Conservation (phyloP, 2,888 invertebrate genomes). For the Tuta absoluta region DNA sequence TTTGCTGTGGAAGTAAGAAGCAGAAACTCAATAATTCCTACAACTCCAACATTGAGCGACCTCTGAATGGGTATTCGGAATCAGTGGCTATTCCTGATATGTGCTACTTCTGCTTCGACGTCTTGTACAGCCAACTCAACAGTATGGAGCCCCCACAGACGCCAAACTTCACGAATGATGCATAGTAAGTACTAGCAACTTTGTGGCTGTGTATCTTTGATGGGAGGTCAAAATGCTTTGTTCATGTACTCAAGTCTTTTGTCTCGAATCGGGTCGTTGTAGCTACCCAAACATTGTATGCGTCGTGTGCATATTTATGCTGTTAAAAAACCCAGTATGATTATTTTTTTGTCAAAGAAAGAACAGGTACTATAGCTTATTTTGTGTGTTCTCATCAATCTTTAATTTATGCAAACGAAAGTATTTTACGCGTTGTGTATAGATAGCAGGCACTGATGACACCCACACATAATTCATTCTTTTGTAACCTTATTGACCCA, state of each 20-base stretch:
- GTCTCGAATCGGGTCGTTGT: conserved; percentile 53
- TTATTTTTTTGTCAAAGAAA: not conserved
- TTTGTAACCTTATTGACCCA: not conserved
- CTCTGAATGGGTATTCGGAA: conserved; percentile 77
- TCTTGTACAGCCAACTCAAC: conserved; percentile 96
- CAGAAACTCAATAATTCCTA: conserved; percentile 90
- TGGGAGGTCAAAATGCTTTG: conserved; percentile 41
- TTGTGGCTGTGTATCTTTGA: conserved; percentile 27
- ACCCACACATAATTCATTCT: conserved; percentile 9
- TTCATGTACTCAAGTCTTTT: conserved; percentile 48
- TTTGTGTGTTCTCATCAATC: not conserved
- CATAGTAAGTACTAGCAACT: conserved; percentile 88
- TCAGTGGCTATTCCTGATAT: conserved; percentile 94
- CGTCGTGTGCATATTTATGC: not conserved
- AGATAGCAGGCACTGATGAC: not conserved
- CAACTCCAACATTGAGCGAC: conserved; percentile 82
- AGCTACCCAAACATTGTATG: conserved; percentile 35
- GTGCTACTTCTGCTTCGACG: conserved; percentile 99
- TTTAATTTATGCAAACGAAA: conserved; percentile 6
- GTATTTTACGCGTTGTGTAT: not conserved
- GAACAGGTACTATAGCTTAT: not conserved
- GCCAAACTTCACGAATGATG: conserved; percentile 96
- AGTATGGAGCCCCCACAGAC: conserved; percentile 94
- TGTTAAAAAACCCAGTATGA: not conserved
- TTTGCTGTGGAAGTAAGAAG: conserved; percentile 95